phyloP scores from a whole-genome alignment of 2,113 vertebrate genomes.

The Psammodynastes pulverulentus region DNA sequence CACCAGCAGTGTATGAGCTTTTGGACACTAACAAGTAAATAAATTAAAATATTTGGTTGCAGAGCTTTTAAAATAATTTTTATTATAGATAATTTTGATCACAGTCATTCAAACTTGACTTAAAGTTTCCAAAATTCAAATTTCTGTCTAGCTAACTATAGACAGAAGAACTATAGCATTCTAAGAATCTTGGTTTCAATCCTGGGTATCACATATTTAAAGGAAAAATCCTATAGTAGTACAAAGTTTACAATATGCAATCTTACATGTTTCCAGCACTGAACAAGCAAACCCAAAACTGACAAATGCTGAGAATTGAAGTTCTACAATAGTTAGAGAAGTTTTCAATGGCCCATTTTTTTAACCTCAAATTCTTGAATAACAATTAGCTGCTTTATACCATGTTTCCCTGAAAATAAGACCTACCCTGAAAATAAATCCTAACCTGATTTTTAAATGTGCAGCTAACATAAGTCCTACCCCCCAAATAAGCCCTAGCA shows the following conservation, averaged over 20 bases:
- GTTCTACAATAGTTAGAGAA: background rate
- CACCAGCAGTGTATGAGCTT: too few species aligned
- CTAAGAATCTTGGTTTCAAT: background rate
- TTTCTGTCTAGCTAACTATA: background rate
- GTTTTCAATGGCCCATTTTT: background rate
- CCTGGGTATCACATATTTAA: background rate
- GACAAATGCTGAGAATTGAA: background rate
- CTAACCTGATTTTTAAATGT: too few species aligned
- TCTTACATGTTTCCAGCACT: background rate
- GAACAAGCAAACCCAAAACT: background rate
- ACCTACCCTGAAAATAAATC: too few species aligned
- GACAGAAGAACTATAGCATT: background rate
- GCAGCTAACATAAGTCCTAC: too few species aligned
- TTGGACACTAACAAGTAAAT: background rate
- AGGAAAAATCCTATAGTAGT: background rate
- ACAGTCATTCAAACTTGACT: background rate
- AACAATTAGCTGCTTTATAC: background rate
- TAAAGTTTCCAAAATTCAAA: background rate
- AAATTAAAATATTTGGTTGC: background rate
- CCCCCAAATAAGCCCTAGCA: too few species aligned
- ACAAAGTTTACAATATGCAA: background rate
- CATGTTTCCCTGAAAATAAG: too few species aligned
- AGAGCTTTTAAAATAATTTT: background rate
- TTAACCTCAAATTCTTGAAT: background rate
- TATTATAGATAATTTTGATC: background rate